A percentile compares a stretch with the other conserved stretches of the same genome.
These are phyloP conservation scores for Tyto alba DNA, from an alignment of 2,113 vertebrate species.

Conservation along the genomic window DNA sequence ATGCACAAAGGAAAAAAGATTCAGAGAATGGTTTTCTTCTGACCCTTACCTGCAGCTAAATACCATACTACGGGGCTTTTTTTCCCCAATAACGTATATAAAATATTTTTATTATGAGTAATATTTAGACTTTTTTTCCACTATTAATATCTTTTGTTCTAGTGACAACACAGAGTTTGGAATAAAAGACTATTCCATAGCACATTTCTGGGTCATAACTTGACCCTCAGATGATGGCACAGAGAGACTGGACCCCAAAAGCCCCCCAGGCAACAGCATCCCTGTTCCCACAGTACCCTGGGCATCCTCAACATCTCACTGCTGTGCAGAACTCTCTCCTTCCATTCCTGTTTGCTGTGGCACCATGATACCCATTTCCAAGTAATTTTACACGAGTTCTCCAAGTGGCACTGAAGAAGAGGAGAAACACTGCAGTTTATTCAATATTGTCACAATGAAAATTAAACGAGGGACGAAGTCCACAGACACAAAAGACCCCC, in stretches of 20 bases:
- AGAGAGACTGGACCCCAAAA: not conserved
- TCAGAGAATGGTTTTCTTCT: not conserved
- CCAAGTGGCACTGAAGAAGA: not conserved
- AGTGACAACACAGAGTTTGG: not conserved
- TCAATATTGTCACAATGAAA: not conserved
- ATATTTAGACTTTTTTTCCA: not conserved
- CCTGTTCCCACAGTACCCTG: not conserved
- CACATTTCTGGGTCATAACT: not conserved
- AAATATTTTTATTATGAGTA: not conserved
- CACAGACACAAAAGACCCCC: not conserved
- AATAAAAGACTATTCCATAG: not conserved
- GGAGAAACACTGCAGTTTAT: not conserved
- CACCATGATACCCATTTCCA: not conserved
- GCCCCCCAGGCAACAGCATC: not conserved
- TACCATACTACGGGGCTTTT: not conserved
- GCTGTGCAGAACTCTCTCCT: not conserved
- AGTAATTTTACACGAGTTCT: not conserved
- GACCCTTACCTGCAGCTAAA: not conserved
- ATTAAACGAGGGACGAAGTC: not conserved
- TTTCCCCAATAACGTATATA: not conserved
- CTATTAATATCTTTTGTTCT: not conserved
- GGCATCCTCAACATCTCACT: not conserved
- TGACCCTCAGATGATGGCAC: not conserved
- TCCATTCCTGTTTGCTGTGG: not conserved
- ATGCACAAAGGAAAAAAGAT: not conserved